Conservation (phyloP, 2,797 vertebrate species). For the Smutsia gigantea region DNA sequence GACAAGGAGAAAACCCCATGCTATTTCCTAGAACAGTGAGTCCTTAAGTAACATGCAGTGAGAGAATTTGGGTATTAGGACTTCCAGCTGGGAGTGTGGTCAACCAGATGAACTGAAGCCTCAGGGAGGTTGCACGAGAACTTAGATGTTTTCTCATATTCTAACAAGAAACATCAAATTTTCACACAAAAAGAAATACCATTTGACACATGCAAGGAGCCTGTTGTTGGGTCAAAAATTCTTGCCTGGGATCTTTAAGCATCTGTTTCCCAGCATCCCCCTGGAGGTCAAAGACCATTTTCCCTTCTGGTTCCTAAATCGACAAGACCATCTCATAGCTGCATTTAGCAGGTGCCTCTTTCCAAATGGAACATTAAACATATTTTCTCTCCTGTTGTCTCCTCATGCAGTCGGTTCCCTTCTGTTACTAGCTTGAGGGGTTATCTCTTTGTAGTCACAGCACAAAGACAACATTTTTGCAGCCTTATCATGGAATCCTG, state of each 20-base stretch:
- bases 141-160: conserved; percentile 49
- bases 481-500: background rate
- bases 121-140: conserved; percentile 18
- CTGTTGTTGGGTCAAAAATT: conserved; percentile 43
- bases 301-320: conserved; percentile 66
- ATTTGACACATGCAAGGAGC: conserved; percentile 53
- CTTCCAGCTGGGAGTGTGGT: conserved; percentile 62
- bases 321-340: background rate
- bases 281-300: conserved; percentile 64
- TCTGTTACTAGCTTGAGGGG: conserved; percentile 66
- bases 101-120: conserved; percentile 51
- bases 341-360: background rate
- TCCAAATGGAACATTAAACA: conserved; percentile 55
- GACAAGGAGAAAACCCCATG: background rate
- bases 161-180: conserved; percentile 54
- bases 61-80: conserved; percentile 46
- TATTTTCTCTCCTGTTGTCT: conserved; percentile 67
- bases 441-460: conserved; percentile 61
- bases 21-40: background rate
- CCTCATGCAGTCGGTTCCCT: conserved; percentile 64
- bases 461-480: conserved; percentile 6
- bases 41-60: conserved; percentile 16
- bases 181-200: conserved; percentile 33
- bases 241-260: conserved; percentile 43
- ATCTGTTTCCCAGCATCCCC: conserved; percentile 63